A percentile compares a stretch with the other conserved stretches of the same genome.
These are phyloP conservation scores for Mechanitis mazaeus DNA, from an alignment of 2,888 invertebrate genomes.

Conservation along the genomic window DNA sequence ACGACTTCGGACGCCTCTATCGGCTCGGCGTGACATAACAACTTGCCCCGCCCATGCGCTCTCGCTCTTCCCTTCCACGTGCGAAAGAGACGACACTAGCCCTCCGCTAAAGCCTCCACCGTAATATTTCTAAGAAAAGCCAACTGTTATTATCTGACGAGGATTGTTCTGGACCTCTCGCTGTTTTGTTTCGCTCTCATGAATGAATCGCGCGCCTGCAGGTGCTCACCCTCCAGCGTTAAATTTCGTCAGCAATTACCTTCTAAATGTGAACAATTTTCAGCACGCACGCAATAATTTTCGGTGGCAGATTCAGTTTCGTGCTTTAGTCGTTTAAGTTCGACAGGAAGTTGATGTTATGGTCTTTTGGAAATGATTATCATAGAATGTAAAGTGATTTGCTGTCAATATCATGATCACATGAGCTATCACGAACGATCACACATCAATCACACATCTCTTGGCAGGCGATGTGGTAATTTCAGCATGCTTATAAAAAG, in stretches of 20 bases:
- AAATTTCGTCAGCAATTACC: slow-evolving; percentile 62
- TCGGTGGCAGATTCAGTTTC: slow-evolving; percentile 60
- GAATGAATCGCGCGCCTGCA: slow-evolving; percentile 69
- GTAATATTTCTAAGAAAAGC: slow-evolving; percentile 70
- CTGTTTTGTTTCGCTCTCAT: slow-evolving; percentile 53
- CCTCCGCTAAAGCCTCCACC: slow-evolving; percentile 68
- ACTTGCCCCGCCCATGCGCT: slow-evolving; percentile 65
- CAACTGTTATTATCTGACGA: slow-evolving; percentile 71
- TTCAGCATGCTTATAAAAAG: slow-evolving; percentile 55
- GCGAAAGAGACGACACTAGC: slow-evolving; percentile 54
- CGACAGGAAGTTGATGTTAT: slow-evolving; percentile 64
- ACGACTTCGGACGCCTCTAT: slow-evolving; percentile 45
- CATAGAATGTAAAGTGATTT: slow-evolving; percentile 39
- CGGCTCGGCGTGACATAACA: slow-evolving; percentile 63
- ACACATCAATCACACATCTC: slow-evolving; percentile 56
- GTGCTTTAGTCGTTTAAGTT: slow-evolving; percentile 45
- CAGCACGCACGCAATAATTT: slow-evolving; percentile 68
- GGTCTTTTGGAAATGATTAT: slow-evolving; percentile 50
- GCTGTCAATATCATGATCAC: slow-evolving; percentile 41
- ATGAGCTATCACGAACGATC: slow-evolving; percentile 37
- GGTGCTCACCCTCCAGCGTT: slow-evolving; percentile 65
- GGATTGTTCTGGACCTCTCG: slow-evolving; percentile 68
- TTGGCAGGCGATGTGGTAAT: slow-evolving; percentile 69
- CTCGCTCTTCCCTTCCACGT: slow-evolving; percentile 52
- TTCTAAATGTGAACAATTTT: slow-evolving; percentile 63